Evolutionary conservation across 2,797 vertebrate species (phyloP), one percentile per base, ranked within the genome.

Genomic region (Argyrosomus regius): DNA sequence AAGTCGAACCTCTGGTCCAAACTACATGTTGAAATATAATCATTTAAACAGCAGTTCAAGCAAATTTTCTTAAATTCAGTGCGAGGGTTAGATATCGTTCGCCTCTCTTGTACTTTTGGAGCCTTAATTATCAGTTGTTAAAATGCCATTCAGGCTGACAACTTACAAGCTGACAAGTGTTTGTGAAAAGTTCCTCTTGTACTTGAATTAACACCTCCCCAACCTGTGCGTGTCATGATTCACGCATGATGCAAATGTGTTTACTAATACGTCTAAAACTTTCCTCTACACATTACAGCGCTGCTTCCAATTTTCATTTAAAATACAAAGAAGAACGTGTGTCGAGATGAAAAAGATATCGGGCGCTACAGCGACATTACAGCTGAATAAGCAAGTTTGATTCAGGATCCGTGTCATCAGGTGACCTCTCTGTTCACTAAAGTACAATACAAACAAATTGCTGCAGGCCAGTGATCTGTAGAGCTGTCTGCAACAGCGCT

Each of bases 391-490:
- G 41, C 5, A 20, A 46, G 50, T 46, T 54, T 68, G 63, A 66
- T 46, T 46, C 58, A 11, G 67, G 65, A 82, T 70, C 56, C 52
- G 57, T 43, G 48, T 82, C 62, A 83, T 75, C 64, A 62, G 22
- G 20, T 41, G 24, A 83, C 35, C 59, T 69, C 54, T 43, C 5
- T 65, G 56, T 31, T 65, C 39, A 31, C 31, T 54, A 45, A 43
- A 66, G 53, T 5, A 48, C 35, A 56, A 57, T 43, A 70, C 50
- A 78, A 67, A 65, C 22, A 79, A 75, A 71, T 18, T 22, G 62
- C 83, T 61, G 35, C 41, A 75, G 70, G 58, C 64, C 31, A 56
- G 14, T 24, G 77, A 73, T 87, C 62, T 74, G 64, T 8, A 35
- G 3, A 50, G 43, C 49, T 0, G 24, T 24, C 41, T 65, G 45